Base-by-base conservation (phyloP, 2,113 vertebrate genomes). In the Tympanuchus pallidicinctus region DNA sequence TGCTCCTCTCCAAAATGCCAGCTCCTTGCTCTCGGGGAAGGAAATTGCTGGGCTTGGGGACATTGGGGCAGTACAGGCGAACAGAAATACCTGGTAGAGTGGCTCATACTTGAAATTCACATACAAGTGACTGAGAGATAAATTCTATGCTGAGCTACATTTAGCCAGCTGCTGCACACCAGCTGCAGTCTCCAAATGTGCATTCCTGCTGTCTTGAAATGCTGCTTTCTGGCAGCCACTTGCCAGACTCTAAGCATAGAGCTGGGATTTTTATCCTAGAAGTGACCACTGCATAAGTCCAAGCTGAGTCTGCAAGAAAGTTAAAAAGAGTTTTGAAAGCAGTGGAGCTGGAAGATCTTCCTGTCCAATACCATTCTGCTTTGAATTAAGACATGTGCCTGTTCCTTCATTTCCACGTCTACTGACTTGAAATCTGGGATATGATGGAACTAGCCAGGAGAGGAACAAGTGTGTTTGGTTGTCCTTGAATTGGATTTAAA, bases 131-230 rank as follows among this genome's bases (percentile, higher is more conserved):
- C 88, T 48, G 69, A 73, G 88, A 64, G 56, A 88, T 45, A 65
- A 92, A 84, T 90, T 94, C 73, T 57, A 69, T 11, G 12, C 87
- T 61, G 75, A 86, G 65, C 80, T 91, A 48, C 85, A 88, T 91
- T 83, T 81, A 90, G 82, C 69, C 34, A 79, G 59, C 36, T 4
- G 3, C 66, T 84, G 86, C 69, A 28, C 1, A 4, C 45, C 74
- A 69, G 86, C 82, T 95, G 84, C 78, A 86, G 83, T 61, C 20
- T 27, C 73, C 6, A 3, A 88, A 86, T 8, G 28, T 52, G 50
- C 75, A 32, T 86, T 75, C 72, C 87, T 74, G 60, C 32, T 0
- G 0, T 16, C 14, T 9, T 25, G 2, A n/a, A 36, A 40, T 90
- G 61, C 61, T 36, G 32, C 72, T 65, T 77, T 74, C 76, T 45